A percentile compares a stretch with the other conserved stretches of the same genome.
Evolutionary conservation across 2,888 invertebrate species (phyloP).

Genomic region (Diloba caeruleocephala): DNA sequence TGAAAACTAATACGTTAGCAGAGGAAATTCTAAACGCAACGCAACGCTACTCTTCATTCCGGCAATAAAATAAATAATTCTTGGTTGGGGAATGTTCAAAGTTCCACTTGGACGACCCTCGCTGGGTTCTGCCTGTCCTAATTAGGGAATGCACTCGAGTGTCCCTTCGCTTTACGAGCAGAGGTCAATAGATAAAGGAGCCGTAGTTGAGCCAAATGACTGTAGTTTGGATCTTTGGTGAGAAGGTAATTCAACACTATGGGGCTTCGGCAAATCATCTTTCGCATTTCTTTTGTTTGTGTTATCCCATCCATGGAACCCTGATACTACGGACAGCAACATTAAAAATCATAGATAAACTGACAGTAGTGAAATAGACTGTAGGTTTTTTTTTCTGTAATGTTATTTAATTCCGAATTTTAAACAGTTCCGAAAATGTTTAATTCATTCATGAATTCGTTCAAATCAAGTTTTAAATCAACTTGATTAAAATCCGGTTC

Average conservation of each 20-base stretch:
- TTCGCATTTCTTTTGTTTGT: conserved; percentile 15
- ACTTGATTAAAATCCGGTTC: background rate
- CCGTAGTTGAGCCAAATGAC: conserved; percentile 46
- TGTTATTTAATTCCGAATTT: no score
- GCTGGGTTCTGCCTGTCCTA: conserved; percentile 42
- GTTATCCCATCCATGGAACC: background rate
- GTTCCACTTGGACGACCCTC: conserved; percentile 45
- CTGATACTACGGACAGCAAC: no score
- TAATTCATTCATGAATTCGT: no score
- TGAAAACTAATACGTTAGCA: conserved; percentile 34
- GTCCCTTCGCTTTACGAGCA: conserved; percentile 55
- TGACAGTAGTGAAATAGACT: no score
- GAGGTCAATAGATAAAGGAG: conserved; percentile 51
- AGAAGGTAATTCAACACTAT: conserved; percentile 24
- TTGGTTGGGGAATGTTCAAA: conserved; percentile 52
- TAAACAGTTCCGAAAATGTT: no score
- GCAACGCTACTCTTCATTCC: conserved; percentile 43
- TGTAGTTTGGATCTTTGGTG: conserved; percentile 40
- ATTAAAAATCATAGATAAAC: no score
- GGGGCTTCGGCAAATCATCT: conserved; percentile 31
- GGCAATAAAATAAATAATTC: conserved; percentile 58
- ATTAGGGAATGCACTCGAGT: conserved; percentile 57
- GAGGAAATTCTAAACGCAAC: conserved; percentile 49
- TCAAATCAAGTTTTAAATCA: no score
- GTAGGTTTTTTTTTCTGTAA: no score